Percentiles rank a stretch among this genome's conserved stretches.
Conservation (phyloP, 2,797 vertebrate genomes). For the Erithacus rubecula region DNA sequence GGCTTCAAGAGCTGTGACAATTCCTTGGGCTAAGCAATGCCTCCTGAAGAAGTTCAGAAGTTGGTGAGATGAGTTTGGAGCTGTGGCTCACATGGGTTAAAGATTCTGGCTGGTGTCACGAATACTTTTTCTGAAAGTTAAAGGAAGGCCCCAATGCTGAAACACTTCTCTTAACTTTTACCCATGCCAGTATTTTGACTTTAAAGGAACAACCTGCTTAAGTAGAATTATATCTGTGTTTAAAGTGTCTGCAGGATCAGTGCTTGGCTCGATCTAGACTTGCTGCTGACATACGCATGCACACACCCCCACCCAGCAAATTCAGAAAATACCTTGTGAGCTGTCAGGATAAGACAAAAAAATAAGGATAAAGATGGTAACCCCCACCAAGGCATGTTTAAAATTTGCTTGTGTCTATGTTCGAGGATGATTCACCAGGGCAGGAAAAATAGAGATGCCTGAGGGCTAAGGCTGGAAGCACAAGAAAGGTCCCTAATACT, state of each 20-base stretch:
- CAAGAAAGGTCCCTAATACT: background rate
- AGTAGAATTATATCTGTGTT: constrained; percentile 31
- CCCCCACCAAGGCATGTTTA: background rate
- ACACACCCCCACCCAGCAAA: background rate
- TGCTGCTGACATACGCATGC: background rate
- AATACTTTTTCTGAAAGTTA: constrained; percentile 42
- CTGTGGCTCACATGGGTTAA: background rate
- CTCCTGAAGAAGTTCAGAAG: background rate
- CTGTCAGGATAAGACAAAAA: background rate
- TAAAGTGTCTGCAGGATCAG: constrained; percentile 4
- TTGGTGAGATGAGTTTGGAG: background rate
- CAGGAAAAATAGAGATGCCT: background rate
- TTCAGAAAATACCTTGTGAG: background rate
- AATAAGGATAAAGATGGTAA: background rate
- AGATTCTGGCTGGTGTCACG: constrained; percentile 22
- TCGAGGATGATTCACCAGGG: background rate
- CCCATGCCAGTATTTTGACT: constrained; percentile 34
- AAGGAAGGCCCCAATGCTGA: constrained; percentile 1
- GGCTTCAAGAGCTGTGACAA: rapidly evolving
- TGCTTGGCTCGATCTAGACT: background rate
- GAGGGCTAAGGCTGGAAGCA: background rate
- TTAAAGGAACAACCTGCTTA: constrained; percentile 42
- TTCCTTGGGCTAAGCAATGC: background rate
- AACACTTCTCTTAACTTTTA: constrained; percentile 1
- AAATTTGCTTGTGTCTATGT: background rate